These are phyloP conservation scores for Marisa cornuarietis DNA, from an alignment of 1,140 invertebrate genomes.

Conservation along the genomic window DNA sequence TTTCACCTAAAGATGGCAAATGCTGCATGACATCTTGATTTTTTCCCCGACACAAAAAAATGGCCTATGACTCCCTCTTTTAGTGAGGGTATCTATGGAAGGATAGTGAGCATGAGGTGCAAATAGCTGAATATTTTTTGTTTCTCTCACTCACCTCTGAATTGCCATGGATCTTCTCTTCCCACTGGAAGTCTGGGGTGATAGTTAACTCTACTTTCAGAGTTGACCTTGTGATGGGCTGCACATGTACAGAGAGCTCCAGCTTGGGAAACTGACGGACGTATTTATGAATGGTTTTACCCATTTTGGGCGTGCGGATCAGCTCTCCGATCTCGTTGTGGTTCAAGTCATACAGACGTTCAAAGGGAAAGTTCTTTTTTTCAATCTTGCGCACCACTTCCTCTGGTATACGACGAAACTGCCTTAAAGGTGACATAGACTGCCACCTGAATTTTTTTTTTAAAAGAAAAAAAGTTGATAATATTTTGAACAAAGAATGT, in stretches of 20 bases:
- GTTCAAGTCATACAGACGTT: constrained; percentile 91
- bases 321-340: constrained; percentile 98
- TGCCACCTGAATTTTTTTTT: constrained; percentile 84
- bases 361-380: constrained; percentile 81
- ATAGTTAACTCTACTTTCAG: constrained; percentile 95
- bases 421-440: constrained; percentile 97
- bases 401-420: constrained; percentile 98
- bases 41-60: not conserved
- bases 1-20: not conserved
- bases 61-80: too few relatives aligned
- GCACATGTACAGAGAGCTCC: constrained; percentile 93
- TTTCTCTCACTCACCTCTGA: constrained; percentile 74
- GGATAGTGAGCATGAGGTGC: too few relatives aligned
- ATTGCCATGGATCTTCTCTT: constrained; percentile 91
- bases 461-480: not conserved
- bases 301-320: constrained; percentile 93
- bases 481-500: constrained; percentile 4
- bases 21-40: not conserved
- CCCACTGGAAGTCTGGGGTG: constrained; percentile 99
- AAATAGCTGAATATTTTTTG: not conserved
- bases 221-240: constrained; percentile 96
- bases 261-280: constrained; percentile 97
- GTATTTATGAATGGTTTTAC: constrained; percentile 97
- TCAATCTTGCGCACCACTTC: constrained; percentile 98
- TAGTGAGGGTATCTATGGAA: too few relatives aligned